Evolutionary conservation across 64 coral and sea anemone species (phyloP).

Genomic region (Dendronephthya gigantea): DNA sequence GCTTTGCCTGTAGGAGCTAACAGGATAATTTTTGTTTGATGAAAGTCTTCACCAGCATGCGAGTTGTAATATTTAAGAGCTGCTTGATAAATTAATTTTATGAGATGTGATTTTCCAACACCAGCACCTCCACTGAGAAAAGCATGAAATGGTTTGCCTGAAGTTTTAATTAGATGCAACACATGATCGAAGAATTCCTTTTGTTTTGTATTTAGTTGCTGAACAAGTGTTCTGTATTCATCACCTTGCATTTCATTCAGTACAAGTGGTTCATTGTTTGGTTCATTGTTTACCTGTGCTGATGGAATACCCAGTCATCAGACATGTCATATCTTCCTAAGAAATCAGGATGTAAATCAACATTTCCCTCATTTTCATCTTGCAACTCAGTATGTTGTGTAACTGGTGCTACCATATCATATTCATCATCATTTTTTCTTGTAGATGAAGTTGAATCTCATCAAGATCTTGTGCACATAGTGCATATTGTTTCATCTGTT

Average conservation of each 20-base stretch:
- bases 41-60: too few relatives aligned
- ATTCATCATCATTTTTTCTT: background rate
- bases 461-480: background rate
- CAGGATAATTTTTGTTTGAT: too few relatives aligned
- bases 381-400: background rate
- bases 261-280: background rate
- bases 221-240: constrained; percentile 15
- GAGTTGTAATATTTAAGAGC: too few relatives aligned
- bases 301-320: constrained; percentile 5
- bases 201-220: too few relatives aligned
- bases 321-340: background rate
- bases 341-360: background rate
- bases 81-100: too few relatives aligned
- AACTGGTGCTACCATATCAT: constrained; percentile 7
- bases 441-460: background rate
- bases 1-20: too few relatives aligned
- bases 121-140: too few relatives aligned
- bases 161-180: too few relatives aligned
- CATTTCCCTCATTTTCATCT: background rate
- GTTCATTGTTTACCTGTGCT: too few relatives aligned
- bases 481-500: constrained; percentile 12
- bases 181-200: too few relatives aligned
- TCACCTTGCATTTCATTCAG: constrained; percentile 6
- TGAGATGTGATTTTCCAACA: too few relatives aligned
- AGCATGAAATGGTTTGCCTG: too few relatives aligned